Evolutionary conservation across 2,888 invertebrate genomes (phyloP), one percentile per base, ranked within the genome.

Genomic region (Machimus atricapillus): DNA sequence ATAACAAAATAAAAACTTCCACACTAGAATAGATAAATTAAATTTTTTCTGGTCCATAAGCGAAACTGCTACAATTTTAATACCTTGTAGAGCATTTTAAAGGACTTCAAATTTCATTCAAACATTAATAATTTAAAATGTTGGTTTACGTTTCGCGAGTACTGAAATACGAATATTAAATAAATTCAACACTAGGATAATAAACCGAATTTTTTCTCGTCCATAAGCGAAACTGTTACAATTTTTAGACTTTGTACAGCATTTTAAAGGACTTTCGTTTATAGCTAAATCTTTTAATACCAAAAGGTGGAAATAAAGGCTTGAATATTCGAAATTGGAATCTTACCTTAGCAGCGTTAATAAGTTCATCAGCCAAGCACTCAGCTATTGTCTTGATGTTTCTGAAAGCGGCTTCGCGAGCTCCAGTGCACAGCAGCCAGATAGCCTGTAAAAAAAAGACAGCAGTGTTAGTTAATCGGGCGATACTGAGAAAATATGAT

Each of bases 301-400:
- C 12, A 46, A 14, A 46, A 46, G 12, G 12, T 12, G 40, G 43
- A 46, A 46, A 46, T 46, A 16, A 4, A 5, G 12, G 14, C 14
- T 46, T 16, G 3, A 46, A 46, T 40, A 40, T 8, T 40, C 12
- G 12, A 46, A 46, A 46, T 14, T 46, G 4, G 9, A n/a, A n/a
- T 52, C 52, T 88, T 92, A 96, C 96, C 96, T 99, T 99, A 85
- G 99, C 99, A 90, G 99, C 99, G 92, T 99, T 99, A 93, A 99
- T 99, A 87, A 99, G 96, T 93, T 99, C 99, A 95, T 99, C 99
- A 92, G 99, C 99, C 91, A 99, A 95, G 93, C 99, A 99, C 93
- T 99, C 99, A 88, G 99, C 99, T 92, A 99, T 99, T 83, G 99
- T 99, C 94, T 99, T 99, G 93, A 99, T 99, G 94, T 99, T 99